phyloP scores from a whole-genome alignment of 2,888 invertebrate genomes.

The Mechanitis mazaeus region DNA sequence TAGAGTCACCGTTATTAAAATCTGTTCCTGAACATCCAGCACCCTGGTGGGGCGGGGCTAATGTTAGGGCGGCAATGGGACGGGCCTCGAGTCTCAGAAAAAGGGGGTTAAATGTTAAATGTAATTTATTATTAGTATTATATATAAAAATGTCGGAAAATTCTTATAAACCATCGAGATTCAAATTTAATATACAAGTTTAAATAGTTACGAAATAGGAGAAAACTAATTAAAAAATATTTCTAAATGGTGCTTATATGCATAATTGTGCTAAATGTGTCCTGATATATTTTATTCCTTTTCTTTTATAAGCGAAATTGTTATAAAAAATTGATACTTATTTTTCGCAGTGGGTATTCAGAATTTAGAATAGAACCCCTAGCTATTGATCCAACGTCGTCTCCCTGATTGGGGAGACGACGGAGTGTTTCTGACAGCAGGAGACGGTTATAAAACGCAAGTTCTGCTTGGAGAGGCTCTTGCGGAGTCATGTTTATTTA shows the following conservation, averaged over 20 bases:
- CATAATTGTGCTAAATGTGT: no score
- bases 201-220: no score
- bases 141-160: background rate
- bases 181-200: no score
- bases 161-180: no score
- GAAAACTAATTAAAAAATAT: no score
- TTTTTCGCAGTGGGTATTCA: no score
- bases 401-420: conserved; percentile 36
- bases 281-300: no score
- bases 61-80: conserved; percentile 43
- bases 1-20: conserved; percentile 18
- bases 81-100: conserved; percentile 35
- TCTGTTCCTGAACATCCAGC: conserved; percentile 35
- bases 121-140: conserved; percentile 10
- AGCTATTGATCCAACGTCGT: conserved; percentile 36
- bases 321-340: no score
- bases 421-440: conserved; percentile 45
- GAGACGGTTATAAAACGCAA: conserved; percentile 48
- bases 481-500: conserved; percentile 1
- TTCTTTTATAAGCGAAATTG: no score
- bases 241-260: no score
- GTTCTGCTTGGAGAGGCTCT: conserved; percentile 25
- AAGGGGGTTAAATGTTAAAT: conserved; percentile 26
- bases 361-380: conserved; percentile 18
- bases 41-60: conserved; percentile 50